Evolutionary conservation across 92 coral and sea anemone species (phyloP).

Genomic region (Heliopora coerulea): DNA sequence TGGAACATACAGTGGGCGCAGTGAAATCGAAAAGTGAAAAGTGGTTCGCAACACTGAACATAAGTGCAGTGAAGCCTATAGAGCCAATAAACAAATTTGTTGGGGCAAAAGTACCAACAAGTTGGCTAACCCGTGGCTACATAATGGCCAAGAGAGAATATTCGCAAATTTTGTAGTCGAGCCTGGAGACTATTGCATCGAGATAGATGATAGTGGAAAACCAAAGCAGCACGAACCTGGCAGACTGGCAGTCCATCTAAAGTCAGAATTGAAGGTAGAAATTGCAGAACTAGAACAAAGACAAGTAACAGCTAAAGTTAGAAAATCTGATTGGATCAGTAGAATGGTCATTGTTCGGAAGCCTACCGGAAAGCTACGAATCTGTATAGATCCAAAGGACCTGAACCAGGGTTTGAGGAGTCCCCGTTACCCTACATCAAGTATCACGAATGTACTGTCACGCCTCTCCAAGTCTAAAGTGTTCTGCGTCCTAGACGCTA

Average conservation of each 20-base stretch:
- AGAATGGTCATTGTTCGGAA: slow-evolving; percentile 14
- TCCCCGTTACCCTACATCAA: too few species aligned
- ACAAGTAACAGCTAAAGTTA: slow-evolving; percentile 31
- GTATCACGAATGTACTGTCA: too few species aligned
- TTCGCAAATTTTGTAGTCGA: slow-evolving; percentile 6
- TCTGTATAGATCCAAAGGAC: slow-evolving; percentile 4
- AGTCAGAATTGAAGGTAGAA: slow-evolving; percentile 1
- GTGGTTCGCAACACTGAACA: too few species aligned
- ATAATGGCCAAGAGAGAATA: slow-evolving; percentile 5
- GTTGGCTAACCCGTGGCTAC: slow-evolving; percentile 25
- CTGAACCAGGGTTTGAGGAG: too few species aligned
- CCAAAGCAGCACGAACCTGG: slow-evolving; percentile 19
- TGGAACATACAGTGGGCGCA: too few species aligned
- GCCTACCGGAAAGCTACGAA: slow-evolving; percentile 3
- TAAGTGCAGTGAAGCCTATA: slow-evolving; percentile 22
- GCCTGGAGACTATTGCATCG: slow-evolving; percentile 22
- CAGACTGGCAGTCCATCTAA: background rate
- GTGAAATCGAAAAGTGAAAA: too few species aligned
- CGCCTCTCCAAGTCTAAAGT: background rate
- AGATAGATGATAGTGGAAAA: slow-evolving; percentile 16
- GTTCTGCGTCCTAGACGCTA: slow-evolving; percentile 7
- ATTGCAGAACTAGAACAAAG: slow-evolving; percentile 32
- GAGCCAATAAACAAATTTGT: background rate
- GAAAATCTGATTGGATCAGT: slow-evolving; percentile 8
- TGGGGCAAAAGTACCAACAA: slow-evolving; percentile 10